Base-by-base conservation (phyloP, 2,888 invertebrate species). In the Torymus texanus region DNA sequence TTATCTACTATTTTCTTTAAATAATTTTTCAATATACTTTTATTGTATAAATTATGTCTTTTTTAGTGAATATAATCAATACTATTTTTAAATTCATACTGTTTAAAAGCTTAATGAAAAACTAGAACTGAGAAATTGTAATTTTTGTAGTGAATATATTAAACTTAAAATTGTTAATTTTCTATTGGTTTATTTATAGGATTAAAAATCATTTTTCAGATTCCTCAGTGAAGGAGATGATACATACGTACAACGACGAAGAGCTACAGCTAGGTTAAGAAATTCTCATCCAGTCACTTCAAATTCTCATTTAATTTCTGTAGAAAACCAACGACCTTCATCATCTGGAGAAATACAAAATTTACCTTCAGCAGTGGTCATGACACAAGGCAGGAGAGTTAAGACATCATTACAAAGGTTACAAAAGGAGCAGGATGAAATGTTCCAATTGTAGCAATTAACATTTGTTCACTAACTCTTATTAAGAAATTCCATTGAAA, bases 381-480 rank as follows among this genome's bases (percentile, higher is more conserved):
- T 96, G 87, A 95, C 96, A 58, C 96, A 96, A 89, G 95, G 96
- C 56, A 93, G 94, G 84, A 94, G 94, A 86, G 94, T 97, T 29
- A 94, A 95, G 88, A 95, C 94, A 83, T 97, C 97, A 5, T 91
- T 97, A 83, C 94, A 95, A 89, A 94, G 95, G 86, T 92, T 96
- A 83, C 96, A 97, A 91, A 93, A 95, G 86, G 94, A 95, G 87
- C 97, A 97, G 88, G 97, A 97, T 86, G 97, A 97, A 89, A 93
- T 97, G 88, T 97, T 97, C 90, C 96, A 97, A 91, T 95, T 97
- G 94, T 97, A 97, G 95, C 95, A 93, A 72, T 83, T 75, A 77
- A 75, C n/a, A 14, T 75, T 75, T 12, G 24, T 80, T 66, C 8
- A n/a, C 50, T 68, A 67, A 56, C 41, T 73, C 18, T 18, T 53